A percentile compares a stretch with the other conserved stretches of the same genome.
phyloP scores from a whole-genome alignment of 2,888 invertebrate species.

The Epiblema foenella region DNA sequence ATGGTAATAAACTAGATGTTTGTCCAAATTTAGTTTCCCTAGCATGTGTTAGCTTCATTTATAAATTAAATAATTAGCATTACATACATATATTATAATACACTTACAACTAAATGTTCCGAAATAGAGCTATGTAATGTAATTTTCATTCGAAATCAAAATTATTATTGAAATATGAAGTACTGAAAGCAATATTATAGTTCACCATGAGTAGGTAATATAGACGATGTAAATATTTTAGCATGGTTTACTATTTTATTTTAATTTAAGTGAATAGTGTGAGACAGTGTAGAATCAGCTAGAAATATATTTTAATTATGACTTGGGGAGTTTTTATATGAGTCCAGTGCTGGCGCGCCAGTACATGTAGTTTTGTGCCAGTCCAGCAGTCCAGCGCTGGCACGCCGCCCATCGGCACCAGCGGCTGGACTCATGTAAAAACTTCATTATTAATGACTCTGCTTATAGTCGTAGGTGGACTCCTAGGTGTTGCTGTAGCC shows the following conservation, averaged over 20 bases:
- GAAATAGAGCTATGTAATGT: neutral
- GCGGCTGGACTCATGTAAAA: no score
- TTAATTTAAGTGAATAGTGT: slow-evolving; percentile 60
- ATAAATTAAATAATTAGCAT: neutral
- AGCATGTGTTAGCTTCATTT: slow-evolving; percentile 33
- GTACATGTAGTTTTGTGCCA: no score
- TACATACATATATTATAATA: no score
- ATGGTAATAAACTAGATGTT: slow-evolving; percentile 13
- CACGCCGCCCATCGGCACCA: no score
- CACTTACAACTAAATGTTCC: neutral
- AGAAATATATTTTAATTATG: slow-evolving; percentile 63
- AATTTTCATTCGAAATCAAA: neutral
- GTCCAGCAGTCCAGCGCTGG: no score
- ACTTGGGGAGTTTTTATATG: no score
- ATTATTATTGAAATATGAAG: slow-evolving; percentile 30
- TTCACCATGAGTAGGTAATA: slow-evolving; percentile 60
- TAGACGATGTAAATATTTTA: slow-evolving; percentile 72
- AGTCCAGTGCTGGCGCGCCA: no score
- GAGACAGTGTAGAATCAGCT: slow-evolving; percentile 66
- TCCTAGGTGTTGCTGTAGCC: slow-evolving; percentile 17
- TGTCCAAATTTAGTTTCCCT: slow-evolving; percentile 34
- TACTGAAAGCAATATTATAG: slow-evolving; percentile 59
- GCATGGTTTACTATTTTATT: slow-evolving; percentile 68
- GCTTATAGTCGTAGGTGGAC: slow-evolving; percentile 48
- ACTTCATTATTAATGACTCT: slow-evolving; percentile 47